A percentile compares a stretch with the other conserved stretches of the same genome.
Evolutionary conservation across 2,888 invertebrate genomes (phyloP).

Genomic region (Apodemia mormo): DNA sequence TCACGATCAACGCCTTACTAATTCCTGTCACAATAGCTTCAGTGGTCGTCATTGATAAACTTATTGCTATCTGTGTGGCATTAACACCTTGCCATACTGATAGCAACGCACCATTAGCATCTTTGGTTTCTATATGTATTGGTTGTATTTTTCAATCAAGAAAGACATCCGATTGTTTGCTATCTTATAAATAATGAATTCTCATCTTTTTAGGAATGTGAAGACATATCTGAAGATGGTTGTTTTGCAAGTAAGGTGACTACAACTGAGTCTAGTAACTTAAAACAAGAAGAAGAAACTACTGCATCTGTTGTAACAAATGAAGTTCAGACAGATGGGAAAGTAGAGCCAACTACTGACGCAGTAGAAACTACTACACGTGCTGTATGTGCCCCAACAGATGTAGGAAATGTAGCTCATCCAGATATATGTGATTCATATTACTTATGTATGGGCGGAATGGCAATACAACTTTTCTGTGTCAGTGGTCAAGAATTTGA

Average conservation of each 20-base stretch:
- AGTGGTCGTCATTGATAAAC: too few relatives aligned
- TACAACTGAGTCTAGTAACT: conserved; percentile 9
- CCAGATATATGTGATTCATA: conserved; percentile 48
- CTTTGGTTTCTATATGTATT: background rate
- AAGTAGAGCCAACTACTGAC: conserved; percentile 32
- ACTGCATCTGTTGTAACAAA: background rate
- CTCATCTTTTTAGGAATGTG: background rate
- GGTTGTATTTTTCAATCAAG: too few relatives aligned
- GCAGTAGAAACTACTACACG: conserved; percentile 27
- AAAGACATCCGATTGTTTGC: too few relatives aligned
- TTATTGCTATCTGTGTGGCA: too few relatives aligned
- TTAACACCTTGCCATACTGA: too few relatives aligned
- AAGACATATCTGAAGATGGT: conserved; percentile 1
- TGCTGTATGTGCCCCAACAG: conserved; percentile 42
- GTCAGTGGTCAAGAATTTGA: conserved; percentile 36
- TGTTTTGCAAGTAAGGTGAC: conserved; percentile 1
- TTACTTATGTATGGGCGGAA: conserved; percentile 48
- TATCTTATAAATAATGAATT: too few relatives aligned
- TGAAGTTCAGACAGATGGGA: background rate
- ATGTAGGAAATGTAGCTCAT: conserved; percentile 49
- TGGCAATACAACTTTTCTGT: conserved; percentile 40
- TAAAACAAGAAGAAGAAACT: background rate
- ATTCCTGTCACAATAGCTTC: too few relatives aligned
- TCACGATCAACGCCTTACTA: too few relatives aligned
- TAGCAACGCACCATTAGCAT: too few relatives aligned